Conservation (phyloP, 2,797 vertebrate species). For the Thamnophis elegans region DNA sequence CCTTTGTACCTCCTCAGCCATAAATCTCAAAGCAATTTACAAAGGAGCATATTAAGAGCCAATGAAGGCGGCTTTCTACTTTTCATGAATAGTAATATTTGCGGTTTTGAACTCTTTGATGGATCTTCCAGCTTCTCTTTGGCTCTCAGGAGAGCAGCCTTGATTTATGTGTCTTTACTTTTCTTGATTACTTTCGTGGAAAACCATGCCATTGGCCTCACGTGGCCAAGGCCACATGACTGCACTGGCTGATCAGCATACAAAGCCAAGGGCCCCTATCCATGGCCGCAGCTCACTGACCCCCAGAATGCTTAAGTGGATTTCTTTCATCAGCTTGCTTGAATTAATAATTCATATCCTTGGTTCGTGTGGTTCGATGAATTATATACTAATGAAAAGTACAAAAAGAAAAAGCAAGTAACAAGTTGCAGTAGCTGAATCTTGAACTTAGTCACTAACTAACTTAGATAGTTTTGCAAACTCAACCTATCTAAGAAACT, state of each 20-base stretch:
- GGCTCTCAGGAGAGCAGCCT: background rate
- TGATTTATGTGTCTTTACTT: constrained; percentile 18
- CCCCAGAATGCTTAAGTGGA: no score
- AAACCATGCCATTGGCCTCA: background rate
- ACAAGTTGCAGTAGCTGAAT: background rate
- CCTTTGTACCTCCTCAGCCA: constrained; percentile 26
- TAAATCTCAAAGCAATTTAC: constrained; percentile 43
- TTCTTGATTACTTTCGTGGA: constrained; percentile 9
- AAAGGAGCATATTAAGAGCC: constrained; percentile 35
- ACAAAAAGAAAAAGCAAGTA: background rate
- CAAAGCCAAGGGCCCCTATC: no score
- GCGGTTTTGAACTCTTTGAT: constrained; percentile 25
- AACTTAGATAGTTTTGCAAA: background rate
- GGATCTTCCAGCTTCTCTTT: constrained; percentile 18
- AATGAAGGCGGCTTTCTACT: constrained; percentile 5
- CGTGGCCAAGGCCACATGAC: background rate
- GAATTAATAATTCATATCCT: background rate
- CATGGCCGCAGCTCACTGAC: background rate
- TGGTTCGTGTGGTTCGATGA: background rate
- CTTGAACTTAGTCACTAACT: background rate
- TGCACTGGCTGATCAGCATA: no score
- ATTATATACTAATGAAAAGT: background rate
- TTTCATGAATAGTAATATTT: constrained; percentile 41
- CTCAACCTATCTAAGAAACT: background rate
- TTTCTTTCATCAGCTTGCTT: background rate